A percentile compares a stretch with the other conserved stretches of the same genome.
Evolutionary conservation across 1,140 invertebrate species (phyloP).

Genomic region (Brachionus paranguensis): DNA sequence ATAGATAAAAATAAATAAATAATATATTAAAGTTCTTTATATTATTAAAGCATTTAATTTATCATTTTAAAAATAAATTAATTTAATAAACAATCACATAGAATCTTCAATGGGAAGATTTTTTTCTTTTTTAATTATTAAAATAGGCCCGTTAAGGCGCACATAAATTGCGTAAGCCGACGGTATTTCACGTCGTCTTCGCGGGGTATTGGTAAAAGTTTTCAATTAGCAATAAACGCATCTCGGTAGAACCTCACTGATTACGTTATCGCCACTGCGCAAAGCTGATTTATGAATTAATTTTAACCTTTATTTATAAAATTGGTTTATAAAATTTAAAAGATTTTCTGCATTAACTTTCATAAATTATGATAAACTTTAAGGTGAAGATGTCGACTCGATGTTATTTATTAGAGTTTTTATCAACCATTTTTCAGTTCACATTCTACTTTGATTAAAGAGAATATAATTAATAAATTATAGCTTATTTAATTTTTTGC

Average conservation of each 20-base stretch:
- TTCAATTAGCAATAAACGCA: constrained; percentile 61
- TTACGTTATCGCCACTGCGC: constrained; percentile 60
- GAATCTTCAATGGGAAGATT: too few species aligned
- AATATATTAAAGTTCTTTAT: too few species aligned
- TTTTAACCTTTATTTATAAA: not conserved
- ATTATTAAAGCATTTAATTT: too few species aligned
- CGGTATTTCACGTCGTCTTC: constrained; percentile 81
- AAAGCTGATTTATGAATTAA: constrained; percentile 47
- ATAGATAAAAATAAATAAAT: too few species aligned
- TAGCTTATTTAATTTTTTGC: not conserved
- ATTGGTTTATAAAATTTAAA: too few species aligned
- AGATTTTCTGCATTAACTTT: not conserved
- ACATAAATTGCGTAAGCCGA: constrained; percentile 80
- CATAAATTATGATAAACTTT: not conserved
- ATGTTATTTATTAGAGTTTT: not conserved
- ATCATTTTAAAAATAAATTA: too few species aligned
- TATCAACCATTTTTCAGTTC: not conserved
- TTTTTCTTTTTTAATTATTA: not conserved
- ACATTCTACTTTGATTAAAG: not conserved
- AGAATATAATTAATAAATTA: not conserved
- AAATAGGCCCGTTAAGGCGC: constrained; percentile 47
- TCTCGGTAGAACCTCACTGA: constrained; percentile 59
- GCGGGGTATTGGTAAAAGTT: constrained; percentile 80
- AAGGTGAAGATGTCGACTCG: not conserved
- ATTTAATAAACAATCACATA: too few species aligned